These are phyloP conservation scores for Solea solea DNA, from an alignment of 2,113 vertebrate genomes.

Conservation along the genomic window DNA sequence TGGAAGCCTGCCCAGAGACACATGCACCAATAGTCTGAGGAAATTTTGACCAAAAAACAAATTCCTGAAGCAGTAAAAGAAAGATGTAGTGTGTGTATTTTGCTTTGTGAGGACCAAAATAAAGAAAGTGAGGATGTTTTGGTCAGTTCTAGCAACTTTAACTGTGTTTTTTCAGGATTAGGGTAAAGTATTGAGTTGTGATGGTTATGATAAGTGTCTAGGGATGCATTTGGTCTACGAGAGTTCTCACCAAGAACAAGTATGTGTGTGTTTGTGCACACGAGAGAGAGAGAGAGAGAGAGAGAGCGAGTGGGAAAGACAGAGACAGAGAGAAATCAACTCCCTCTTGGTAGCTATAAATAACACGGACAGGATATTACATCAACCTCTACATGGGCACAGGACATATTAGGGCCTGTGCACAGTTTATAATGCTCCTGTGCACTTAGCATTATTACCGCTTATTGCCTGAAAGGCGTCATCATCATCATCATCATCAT, in stretches of 20 bases:
- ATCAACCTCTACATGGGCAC: constrained; percentile 48
- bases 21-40: constrained; percentile 21
- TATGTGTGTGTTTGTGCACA: neutral
- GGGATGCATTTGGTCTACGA: no score
- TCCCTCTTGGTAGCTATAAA: constrained; percentile 61
- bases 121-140: no score
- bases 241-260: no score
- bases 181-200: no score
- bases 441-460: constrained; percentile 43
- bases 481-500: neutral
- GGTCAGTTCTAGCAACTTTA: no score
- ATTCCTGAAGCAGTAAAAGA: constrained; percentile 11
- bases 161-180: neutral
- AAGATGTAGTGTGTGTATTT: neutral
- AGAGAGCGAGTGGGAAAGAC: neutral
- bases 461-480: constrained; percentile 24
- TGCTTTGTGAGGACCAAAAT: neutral
- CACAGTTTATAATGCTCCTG: constrained; percentile 29
- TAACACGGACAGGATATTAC: constrained; percentile 60
- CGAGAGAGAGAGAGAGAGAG: neutral
- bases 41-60: constrained; percentile 11
- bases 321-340: constrained; percentile 10
- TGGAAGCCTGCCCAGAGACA: constrained; percentile 40
- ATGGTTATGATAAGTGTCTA: no score
- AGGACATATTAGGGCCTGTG: constrained; percentile 53